Conservation (phyloP, 2,113 vertebrate genomes). For the Corapipo altera region DNA sequence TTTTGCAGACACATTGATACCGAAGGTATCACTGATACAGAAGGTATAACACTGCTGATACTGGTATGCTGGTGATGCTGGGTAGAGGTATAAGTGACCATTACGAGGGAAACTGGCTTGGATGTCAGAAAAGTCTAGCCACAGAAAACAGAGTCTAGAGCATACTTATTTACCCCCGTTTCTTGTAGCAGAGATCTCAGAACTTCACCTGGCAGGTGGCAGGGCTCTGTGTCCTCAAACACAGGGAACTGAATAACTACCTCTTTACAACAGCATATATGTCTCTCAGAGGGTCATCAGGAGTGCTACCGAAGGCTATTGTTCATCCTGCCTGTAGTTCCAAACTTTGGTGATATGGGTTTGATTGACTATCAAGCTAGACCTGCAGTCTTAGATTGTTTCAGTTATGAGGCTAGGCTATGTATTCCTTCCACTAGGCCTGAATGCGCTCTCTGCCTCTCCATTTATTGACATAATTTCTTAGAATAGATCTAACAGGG, state of each 20-base stretch:
- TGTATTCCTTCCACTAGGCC: background rate
- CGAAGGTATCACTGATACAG: background rate
- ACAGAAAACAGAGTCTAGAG: background rate
- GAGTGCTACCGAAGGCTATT: background rate
- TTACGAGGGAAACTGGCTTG: background rate
- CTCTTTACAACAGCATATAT: fast-evolving
- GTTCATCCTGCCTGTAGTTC: background rate
- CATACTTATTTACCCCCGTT: background rate
- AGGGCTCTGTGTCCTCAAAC: background rate
- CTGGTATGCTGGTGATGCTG: background rate
- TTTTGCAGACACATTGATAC: background rate
- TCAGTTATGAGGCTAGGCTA: background rate
- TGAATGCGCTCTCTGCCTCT: background rate
- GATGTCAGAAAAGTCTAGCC: background rate
- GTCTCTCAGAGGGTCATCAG: background rate
- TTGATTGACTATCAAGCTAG: background rate
- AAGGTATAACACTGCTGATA: background rate
- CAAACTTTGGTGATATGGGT: background rate
- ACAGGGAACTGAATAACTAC: background rate
- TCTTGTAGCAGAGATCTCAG: background rate
- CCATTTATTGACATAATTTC: background rate
- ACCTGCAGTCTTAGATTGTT: background rate
- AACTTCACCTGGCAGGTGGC: background rate
- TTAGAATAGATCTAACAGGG: background rate
- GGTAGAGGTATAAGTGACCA: background rate